A percentile compares a stretch with the other conserved stretches of the same genome.
Conservation (phyloP, 1,140 invertebrate species). For the Cheumatopsyche charites region DNA sequence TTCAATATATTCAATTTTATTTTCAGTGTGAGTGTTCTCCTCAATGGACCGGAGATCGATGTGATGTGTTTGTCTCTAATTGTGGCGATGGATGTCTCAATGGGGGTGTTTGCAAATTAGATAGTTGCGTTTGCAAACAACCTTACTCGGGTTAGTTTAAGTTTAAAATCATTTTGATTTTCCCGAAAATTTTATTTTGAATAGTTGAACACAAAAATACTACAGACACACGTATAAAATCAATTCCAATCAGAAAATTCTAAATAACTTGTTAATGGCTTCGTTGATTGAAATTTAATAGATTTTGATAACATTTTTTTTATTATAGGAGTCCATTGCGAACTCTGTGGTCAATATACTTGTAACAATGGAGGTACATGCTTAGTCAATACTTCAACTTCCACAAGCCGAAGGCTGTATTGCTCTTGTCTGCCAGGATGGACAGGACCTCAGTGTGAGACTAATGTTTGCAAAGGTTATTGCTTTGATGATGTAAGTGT, state of each 20-base stretch:
- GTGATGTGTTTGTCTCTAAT: conserved; percentile 64
- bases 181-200: no score
- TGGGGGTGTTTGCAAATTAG: conserved; percentile 62
- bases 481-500: conserved; percentile 40
- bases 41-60: conserved; percentile 69
- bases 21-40: conserved; percentile 64
- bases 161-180: neutral
- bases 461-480: conserved; percentile 45
- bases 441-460: conserved; percentile 62
- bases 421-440: conserved; percentile 65
- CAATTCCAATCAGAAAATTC: no score
- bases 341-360: conserved; percentile 53
- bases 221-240: no score
- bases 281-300: no score
- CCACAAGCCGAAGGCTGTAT: conserved; percentile 29
- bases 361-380: conserved; percentile 53
- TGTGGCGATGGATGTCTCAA: conserved; percentile 64
- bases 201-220: no score
- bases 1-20: neutral
- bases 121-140: conserved; percentile 56
- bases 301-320: no score
- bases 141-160: conserved; percentile 55
- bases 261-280: no score
- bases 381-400: neutral
- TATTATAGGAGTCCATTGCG: conserved; percentile 52